phyloP scores from a whole-genome alignment of 1,140 invertebrate genomes.

The Tenebrio molitor region DNA sequence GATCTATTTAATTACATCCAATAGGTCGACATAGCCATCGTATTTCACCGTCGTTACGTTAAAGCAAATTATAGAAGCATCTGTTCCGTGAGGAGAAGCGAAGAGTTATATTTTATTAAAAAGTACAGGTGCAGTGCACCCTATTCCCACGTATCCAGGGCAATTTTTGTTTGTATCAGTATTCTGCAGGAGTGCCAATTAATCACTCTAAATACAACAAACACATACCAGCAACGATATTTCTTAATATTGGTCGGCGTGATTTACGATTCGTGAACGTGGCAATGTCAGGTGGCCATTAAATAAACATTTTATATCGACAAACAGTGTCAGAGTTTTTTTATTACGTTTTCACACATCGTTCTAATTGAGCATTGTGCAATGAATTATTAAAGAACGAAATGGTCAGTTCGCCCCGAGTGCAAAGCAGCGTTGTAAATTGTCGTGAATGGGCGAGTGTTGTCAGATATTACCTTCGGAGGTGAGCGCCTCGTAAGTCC shows the following conservation, averaged over 20 bases:
- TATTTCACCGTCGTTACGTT: too few relatives aligned
- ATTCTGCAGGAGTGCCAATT: not conserved
- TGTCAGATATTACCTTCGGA: constrained; percentile 17
- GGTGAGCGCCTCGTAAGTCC: constrained; percentile 1
- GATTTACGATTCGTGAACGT: not conserved
- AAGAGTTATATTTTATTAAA: not conserved
- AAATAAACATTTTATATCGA: constrained; percentile 15
- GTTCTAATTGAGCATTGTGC: constrained; percentile 23
- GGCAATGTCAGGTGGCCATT: not conserved
- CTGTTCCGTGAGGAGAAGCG: not conserved
- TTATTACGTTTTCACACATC: constrained; percentile 33
- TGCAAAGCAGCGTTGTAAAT: constrained; percentile 27
- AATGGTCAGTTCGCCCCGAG: constrained; percentile 33
- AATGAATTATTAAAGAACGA: constrained; percentile 16
- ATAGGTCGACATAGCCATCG: not conserved
- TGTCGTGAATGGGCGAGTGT: constrained; percentile 1
- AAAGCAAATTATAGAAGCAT: not conserved
- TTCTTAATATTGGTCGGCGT: not conserved
- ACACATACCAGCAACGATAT: not conserved
- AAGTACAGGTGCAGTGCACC: not conserved
- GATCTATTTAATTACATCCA: not conserved
- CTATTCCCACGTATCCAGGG: not conserved
- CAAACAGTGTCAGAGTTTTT: not conserved
- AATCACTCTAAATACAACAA: not conserved
- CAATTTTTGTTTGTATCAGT: not conserved